A percentile compares a stretch with the other conserved stretches of the same genome.
These are phyloP conservation scores for Taenaris catops DNA, from an alignment of 2,888 invertebrate genomes.

Conservation along the genomic window DNA sequence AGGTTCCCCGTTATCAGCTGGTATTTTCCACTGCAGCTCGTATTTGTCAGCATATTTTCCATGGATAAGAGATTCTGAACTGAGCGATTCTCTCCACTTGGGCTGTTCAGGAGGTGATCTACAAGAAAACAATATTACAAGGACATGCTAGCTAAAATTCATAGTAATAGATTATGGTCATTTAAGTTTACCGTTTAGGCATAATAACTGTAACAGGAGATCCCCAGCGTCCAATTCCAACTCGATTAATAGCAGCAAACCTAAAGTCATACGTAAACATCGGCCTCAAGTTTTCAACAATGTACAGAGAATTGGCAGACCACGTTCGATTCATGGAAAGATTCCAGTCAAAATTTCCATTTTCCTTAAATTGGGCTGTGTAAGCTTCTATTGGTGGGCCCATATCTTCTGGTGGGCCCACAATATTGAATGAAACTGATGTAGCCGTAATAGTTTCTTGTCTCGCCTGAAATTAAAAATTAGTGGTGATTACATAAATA, in stretches of 20 bases:
- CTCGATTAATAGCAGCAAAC: conserved; percentile 91
- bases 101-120: conserved; percentile 86
- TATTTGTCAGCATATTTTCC: conserved; percentile 86
- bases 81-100: conserved; percentile 66
- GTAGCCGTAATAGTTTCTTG: conserved; percentile 89
- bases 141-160: background rate
- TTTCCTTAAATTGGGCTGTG: conserved; percentile 87
- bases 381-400: conserved; percentile 88
- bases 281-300: conserved; percentile 88
- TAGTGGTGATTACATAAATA: too few species aligned
- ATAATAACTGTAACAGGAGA: conserved; percentile 83
- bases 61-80: conserved; percentile 63
- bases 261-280: conserved; percentile 89
- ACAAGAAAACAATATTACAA: conserved; percentile 1
- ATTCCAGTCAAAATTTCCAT: conserved; percentile 84
- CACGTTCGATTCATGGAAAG: conserved; percentile 86
- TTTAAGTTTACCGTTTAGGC: conserved; percentile 79
- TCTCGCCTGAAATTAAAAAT: conserved; percentile 74
- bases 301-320: conserved; percentile 89
- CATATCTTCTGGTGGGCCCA: conserved; percentile 86
- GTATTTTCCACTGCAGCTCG: conserved; percentile 91
- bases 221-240: conserved; percentile 89
- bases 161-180: background rate
- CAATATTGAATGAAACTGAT: conserved; percentile 88
- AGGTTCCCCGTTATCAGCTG: conserved; percentile 93